These are phyloP conservation scores for Sycophila sp. DNA, from an alignment of 1,140 invertebrate genomes.

Conservation along the genomic window DNA sequence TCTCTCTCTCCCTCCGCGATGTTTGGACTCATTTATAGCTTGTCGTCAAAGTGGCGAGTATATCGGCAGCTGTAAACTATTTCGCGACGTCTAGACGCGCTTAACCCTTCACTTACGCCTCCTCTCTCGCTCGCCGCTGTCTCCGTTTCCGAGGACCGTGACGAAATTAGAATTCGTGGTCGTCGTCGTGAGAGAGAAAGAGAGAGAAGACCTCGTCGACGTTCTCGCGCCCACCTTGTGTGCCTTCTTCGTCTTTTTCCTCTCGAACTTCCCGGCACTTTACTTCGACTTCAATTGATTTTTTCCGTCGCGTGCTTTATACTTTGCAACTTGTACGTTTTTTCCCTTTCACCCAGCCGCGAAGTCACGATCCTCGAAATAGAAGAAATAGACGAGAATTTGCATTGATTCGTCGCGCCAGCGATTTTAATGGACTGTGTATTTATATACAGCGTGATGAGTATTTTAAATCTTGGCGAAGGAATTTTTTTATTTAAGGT, in stretches of 20 bases:
- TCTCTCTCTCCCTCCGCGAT: background rate
- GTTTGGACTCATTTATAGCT: slow-evolving; percentile 37
- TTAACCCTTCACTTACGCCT: slow-evolving; percentile 15
- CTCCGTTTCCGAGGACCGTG: slow-evolving; percentile 36
- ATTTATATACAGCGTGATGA: too few species aligned
- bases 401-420: too few species aligned
- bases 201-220: background rate
- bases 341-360: background rate
- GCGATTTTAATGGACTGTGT: too few species aligned
- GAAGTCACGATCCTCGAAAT: too few species aligned
- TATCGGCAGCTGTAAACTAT: slow-evolving; percentile 42
- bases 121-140: background rate
- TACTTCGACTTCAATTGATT: background rate
- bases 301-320: too few species aligned
- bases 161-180: slow-evolving; percentile 39
- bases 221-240: slow-evolving; percentile 25
- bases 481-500: too few species aligned
- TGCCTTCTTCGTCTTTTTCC: slow-evolving; percentile 4
- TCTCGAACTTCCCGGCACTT: background rate
- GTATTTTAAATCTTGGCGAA: too few species aligned
- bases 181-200: background rate
- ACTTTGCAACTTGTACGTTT: too few species aligned
- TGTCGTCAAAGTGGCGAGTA: slow-evolving; percentile 38
- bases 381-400: too few species aligned
- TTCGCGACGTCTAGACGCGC: slow-evolving; percentile 40